phyloP scores from a whole-genome alignment of 2,113 vertebrate genomes.

The Coreoperca whiteheadi region DNA sequence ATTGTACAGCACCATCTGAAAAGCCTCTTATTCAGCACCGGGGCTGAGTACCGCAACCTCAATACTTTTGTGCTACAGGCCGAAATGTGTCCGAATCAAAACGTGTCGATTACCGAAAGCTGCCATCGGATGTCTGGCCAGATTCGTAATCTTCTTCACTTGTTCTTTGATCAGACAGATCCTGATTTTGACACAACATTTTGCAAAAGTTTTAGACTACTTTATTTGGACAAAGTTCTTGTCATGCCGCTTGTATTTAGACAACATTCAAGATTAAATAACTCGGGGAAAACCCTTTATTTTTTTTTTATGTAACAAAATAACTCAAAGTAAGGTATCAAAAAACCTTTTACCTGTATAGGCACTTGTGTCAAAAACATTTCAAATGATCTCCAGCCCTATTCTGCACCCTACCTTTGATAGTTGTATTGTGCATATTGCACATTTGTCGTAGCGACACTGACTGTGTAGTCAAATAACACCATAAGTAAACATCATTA shows the following conservation, averaged over 20 bases:
- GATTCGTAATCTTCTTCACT: not conserved
- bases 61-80: not conserved
- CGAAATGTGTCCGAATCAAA: not conserved
- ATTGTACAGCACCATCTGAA: not conserved
- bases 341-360: not conserved
- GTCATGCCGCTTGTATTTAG: not conserved
- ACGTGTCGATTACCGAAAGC: not conserved
- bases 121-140: not conserved
- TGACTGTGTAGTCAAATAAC: not conserved
- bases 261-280: not conserved
- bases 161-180: not conserved
- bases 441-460: not conserved
- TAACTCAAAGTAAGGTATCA: not conserved
- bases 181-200: too few relatives aligned
- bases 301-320: too few relatives aligned
- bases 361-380: not conserved
- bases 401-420: not conserved
- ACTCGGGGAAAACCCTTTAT: too few relatives aligned
- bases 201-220: not conserved
- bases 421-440: not conserved
- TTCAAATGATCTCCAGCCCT: not conserved
- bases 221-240: not conserved
- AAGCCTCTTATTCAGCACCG: too few relatives aligned
- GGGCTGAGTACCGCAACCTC: not conserved
- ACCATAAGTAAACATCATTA: constrained; percentile 11